Evolutionary conservation across 2,888 invertebrate genomes (phyloP), one percentile per base, ranked within the genome.

Genomic region (Thysanoteuthis rhombus): DNA sequence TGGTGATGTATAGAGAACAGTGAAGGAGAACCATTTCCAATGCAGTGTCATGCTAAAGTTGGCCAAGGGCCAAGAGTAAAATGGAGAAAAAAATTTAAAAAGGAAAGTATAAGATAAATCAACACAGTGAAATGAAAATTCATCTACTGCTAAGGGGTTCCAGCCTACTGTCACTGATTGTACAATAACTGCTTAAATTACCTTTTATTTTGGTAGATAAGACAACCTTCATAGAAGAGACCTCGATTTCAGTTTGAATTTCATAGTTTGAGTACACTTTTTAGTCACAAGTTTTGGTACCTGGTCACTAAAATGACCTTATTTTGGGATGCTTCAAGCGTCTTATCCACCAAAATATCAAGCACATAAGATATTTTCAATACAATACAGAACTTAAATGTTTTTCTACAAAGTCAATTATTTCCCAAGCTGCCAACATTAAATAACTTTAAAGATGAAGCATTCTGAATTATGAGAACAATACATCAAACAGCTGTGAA

Each of bases 11-110:
- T 12, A 75, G n/a, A 75, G 75, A 52, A 52, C 22, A 75, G n/a
- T 75, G n/a, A 75, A 75, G 75, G n/a, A 75, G 75, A 75, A 75
- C n/a, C 75, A 75, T 75, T 75, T 75, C 75, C 75, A 75, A 16
- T 75, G 52, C 52, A 75, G 75, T 75, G 75, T n/a, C 75, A 75
- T 75, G 75, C 75, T 75, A 75, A 75, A 75, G 10, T 75, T 75
- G n/a, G n/a, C 75, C 75, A 75, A 75, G 75, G n/a, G n/a, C 75
- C 75, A 75, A 75, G 75, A 75, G 75, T n/a, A 75, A 75, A 75
- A n/a, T 75, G n/a, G 75, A 75, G 75, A 75, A 75, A 75, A 75
- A 75, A 19, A 75, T n/a, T n/a, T 75, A 12, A n/a, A 75, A 16
- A 75, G n/a, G n/a, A 75, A 75, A n/a, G 75, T 75, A 75, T 36